These are phyloP conservation scores for Cardiocondyla obscurior DNA, from an alignment of 1,140 invertebrate species.

Conservation along the genomic window DNA sequence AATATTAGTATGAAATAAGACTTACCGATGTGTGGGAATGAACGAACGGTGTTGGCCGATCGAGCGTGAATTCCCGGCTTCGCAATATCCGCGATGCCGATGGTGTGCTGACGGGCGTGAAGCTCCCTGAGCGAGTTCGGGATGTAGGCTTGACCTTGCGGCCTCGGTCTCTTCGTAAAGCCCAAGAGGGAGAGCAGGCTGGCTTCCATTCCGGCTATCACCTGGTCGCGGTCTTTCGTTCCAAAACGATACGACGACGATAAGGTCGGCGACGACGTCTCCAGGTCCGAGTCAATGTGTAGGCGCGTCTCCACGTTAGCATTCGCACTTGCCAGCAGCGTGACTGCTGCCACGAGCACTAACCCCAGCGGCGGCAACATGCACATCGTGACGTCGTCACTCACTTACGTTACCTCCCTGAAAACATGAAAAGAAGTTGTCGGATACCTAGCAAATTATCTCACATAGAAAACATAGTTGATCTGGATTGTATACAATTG, in stretches of 20 bases:
- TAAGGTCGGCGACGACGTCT: not conserved
- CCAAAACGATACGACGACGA: conserved; percentile 32
- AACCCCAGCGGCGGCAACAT: conserved; percentile 83
- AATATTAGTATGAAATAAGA: no score
- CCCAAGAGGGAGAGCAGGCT: conserved; percentile 91
- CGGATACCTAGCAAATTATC: no score
- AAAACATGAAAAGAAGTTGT: conserved; percentile 69
- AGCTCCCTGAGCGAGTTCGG: conserved; percentile 92
- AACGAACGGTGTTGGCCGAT: conserved; percentile 93
- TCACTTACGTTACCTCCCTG: conserved; percentile 82
- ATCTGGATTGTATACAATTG: no score
- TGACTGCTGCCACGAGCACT: conserved; percentile 81
- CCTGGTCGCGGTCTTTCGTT: conserved; percentile 69
- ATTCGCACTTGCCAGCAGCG: conserved; percentile 78
- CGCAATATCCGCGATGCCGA: conserved; percentile 87
- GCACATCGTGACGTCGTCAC: conserved; percentile 82
- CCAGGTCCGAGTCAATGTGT: conserved; percentile 52
- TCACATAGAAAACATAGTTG: no score
- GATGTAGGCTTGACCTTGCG: conserved; percentile 83
- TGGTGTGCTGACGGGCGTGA: conserved; percentile 87
- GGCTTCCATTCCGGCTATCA: conserved; percentile 85
- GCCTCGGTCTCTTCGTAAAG: conserved; percentile 86
- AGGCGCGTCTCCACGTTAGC: conserved; percentile 62
- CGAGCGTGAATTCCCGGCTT: conserved; percentile 87
- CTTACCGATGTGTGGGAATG: conserved; percentile 92